Evolutionary conservation across 1,140 invertebrate genomes (phyloP), one percentile per base, ranked within the genome.

Genomic region (Nasonia giraulti): DNA sequence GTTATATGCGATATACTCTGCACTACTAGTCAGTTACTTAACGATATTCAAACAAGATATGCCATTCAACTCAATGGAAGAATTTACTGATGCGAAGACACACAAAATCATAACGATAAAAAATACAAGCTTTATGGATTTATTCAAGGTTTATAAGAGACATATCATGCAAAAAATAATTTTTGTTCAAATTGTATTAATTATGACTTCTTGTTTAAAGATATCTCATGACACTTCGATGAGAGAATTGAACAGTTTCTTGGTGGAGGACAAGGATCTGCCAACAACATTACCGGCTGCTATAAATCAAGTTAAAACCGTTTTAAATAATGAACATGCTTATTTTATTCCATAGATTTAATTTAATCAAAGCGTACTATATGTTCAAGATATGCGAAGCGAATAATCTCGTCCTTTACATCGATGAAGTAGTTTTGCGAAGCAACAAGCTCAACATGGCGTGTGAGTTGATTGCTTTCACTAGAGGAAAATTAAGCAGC

Each of bases 1-100:
- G 1, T 71, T 89, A 50, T 86, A 66, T 12, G 80, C 88, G 5
- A 84, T 85, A 47, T 89, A 89, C 83, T 88, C 88, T 10, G 88
- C 87, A 20, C 62, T 81, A 14, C 37, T 89, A 14, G 84, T 88
- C 33, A 88, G 88, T 74, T 87, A 77, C 50, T 75, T 89, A 12
- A 87, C 89, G 0, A 80, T 84, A 68, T 84, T 84, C n/a, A 44
- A 31, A 2, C 27, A 47, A 14, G n/a, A 50, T n/a, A 33, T 88
- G 74, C 88, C 87, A 4, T 89, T 89, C 47, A 47, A 73, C 14
- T 82, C 85, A 14, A 12, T 89, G 5, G 85, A 85, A 1, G 86
- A 85, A 40, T 88, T 89, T 33, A 44, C 80, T 11, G 40, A 37
- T 2, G 87, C 87, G 23, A 86, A 86, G 14, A 85, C 87, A 2